Conservation (phyloP, 2,888 invertebrate genomes). For the Lepidocyrtoides sp. region DNA sequence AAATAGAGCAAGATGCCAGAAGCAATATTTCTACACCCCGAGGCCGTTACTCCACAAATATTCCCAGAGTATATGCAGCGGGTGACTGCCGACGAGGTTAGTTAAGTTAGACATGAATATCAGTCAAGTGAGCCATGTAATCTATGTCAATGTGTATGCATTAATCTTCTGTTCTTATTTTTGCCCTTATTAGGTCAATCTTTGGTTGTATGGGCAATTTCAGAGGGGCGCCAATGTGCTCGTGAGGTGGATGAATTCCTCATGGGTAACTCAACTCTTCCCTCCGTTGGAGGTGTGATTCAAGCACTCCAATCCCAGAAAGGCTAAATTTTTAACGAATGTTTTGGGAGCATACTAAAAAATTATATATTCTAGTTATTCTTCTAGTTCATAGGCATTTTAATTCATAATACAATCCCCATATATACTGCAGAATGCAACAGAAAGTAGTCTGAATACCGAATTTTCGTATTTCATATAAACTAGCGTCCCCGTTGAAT, state of each 20-base stretch:
- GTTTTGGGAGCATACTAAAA: slow-evolving; percentile 45
- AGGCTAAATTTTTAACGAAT: slow-evolving; percentile 81
- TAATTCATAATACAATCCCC: slow-evolving; percentile 17
- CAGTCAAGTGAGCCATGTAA: too few species aligned
- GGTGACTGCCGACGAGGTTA: slow-evolving; percentile 97
- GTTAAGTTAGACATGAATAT: too few species aligned
- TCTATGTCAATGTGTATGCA: too few species aligned
- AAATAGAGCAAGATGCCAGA: slow-evolving; percentile 94
- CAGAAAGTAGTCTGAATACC: slow-evolving; percentile 64
- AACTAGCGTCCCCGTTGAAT: neutral
- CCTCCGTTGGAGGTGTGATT: slow-evolving; percentile 96
- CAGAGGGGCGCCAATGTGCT: slow-evolving; percentile 99
- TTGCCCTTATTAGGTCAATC: too few species aligned
- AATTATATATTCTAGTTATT: slow-evolving; percentile 9
- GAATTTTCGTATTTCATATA: slow-evolving; percentile 52
- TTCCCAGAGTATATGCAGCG: slow-evolving; percentile 96
- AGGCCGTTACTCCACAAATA: slow-evolving; percentile 92
- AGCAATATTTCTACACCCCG: slow-evolving; percentile 95
- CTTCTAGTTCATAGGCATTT: slow-evolving; percentile 26
- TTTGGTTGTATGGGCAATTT: slow-evolving; percentile 99
- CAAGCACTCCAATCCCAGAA: slow-evolving; percentile 85
- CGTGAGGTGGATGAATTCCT: slow-evolving; percentile 96
- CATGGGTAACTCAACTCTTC: slow-evolving; percentile 92
- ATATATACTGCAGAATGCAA: neutral
- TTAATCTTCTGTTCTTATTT: too few species aligned